phyloP scores from a whole-genome alignment of 2,888 invertebrate species.

The Gymnosoma rotundatum region DNA sequence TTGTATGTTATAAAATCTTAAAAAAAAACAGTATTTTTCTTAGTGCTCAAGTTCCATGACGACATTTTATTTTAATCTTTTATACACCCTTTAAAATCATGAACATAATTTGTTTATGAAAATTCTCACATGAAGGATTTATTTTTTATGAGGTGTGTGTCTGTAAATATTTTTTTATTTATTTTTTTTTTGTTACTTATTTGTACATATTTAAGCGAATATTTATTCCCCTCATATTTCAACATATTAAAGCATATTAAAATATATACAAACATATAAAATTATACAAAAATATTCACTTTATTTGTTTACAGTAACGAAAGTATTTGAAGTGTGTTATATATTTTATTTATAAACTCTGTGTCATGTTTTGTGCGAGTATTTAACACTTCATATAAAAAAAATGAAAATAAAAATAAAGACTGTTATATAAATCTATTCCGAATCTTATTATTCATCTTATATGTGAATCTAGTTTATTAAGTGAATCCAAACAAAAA shows the following conservation, averaged over 20 bases:
- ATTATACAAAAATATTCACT: constrained; percentile 5
- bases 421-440: too few relatives aligned
- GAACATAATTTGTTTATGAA: neutral
- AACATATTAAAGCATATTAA: too few relatives aligned
- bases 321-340: neutral
- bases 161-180: neutral
- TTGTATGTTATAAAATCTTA: too few relatives aligned
- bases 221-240: neutral
- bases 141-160: neutral
- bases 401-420: neutral
- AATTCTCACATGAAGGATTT: neutral
- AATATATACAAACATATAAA: neutral
- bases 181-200: neutral
- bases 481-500: too few relatives aligned
- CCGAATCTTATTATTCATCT: too few relatives aligned
- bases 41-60: too few relatives aligned
- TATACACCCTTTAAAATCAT: too few relatives aligned
- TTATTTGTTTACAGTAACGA: constrained; percentile 26
- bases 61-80: too few relatives aligned
- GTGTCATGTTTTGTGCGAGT: neutral
- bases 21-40: too few relatives aligned
- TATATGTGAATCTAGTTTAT: too few relatives aligned
- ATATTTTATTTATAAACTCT: neutral
- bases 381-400: neutral
- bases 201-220: neutral